phyloP scores from a whole-genome alignment of 2,113 vertebrate genomes.

The Desmodus rotundus region DNA sequence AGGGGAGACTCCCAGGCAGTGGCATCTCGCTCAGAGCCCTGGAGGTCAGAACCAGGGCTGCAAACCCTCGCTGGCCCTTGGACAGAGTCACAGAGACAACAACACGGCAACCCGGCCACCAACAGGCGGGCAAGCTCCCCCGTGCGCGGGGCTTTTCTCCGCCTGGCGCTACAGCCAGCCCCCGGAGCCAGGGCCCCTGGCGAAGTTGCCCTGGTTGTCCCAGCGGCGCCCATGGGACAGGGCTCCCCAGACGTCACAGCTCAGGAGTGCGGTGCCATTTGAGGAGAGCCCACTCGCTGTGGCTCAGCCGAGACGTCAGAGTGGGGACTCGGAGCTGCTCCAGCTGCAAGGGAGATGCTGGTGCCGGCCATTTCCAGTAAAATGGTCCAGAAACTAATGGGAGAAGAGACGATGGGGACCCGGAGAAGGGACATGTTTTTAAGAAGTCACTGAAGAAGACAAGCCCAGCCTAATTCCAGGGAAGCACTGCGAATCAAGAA shows the following conservation, averaged over 20 bases:
- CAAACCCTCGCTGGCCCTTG: not conserved
- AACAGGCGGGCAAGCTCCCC: too few species aligned
- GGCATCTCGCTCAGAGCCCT: not conserved
- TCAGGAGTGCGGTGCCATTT: not conserved
- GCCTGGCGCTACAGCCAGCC: not conserved
- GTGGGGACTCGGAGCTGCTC: slow-evolving; percentile 10
- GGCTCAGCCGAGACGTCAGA: not conserved
- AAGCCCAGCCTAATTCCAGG: slow-evolving; percentile 30
- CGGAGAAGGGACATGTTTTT: slow-evolving; percentile 27
- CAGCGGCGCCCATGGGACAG: not conserved
- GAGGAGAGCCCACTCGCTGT: not conserved
- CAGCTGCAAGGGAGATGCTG: not conserved
- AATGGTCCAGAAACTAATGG: slow-evolving; percentile 1
- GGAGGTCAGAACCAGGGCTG: not conserved
- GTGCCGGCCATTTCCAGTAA: slow-evolving; percentile 59
- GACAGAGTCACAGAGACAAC: not conserved
- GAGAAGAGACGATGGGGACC: slow-evolving; percentile 23
- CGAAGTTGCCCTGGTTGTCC: not conserved
- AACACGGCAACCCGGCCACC: too few species aligned
- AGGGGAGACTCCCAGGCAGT: accelerated
- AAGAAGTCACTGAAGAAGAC: slow-evolving; percentile 41
- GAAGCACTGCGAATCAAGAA: slow-evolving; percentile 7
- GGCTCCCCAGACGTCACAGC: not conserved
- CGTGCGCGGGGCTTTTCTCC: not conserved
- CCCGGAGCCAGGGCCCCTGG: not conserved